phyloP scores from a whole-genome alignment of 1,140 invertebrate genomes.

The Zaprionus tsacasi region DNA sequence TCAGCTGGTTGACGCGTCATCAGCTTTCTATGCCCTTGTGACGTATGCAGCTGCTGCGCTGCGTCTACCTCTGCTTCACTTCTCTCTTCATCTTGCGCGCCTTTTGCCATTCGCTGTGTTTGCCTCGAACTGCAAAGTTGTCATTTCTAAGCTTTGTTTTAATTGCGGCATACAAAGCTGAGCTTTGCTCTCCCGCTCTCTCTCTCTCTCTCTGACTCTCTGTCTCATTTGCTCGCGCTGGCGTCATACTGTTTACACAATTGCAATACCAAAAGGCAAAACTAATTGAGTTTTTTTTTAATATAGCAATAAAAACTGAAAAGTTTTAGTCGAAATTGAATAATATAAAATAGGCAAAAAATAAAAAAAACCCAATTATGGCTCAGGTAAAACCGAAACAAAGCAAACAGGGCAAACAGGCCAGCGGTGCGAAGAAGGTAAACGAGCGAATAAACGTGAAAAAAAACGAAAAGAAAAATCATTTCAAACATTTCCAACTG shows the following conservation, averaged over 20 bases:
- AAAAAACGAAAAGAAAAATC: neutral
- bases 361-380: slow-evolving; percentile 58
- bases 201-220: neutral
- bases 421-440: slow-evolving; percentile 74
- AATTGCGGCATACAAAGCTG: slow-evolving; percentile 35
- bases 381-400: slow-evolving; percentile 83
- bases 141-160: slow-evolving; percentile 26
- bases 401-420: slow-evolving; percentile 82
- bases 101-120: slow-evolving; percentile 33
- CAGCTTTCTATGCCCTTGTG: slow-evolving; percentile 41
- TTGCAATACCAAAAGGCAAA: slow-evolving; percentile 8
- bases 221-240: neutral
- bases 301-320: slow-evolving; percentile 42
- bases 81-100: slow-evolving; percentile 39
- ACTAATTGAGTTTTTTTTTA: slow-evolving; percentile 41
- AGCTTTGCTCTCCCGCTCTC: neutral
- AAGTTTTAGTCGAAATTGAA: slow-evolving; percentile 67
- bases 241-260: slow-evolving; percentile 30
- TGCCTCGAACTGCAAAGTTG: slow-evolving; percentile 16
- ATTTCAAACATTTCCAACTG: slow-evolving; percentile 4
- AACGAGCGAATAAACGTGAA: slow-evolving; percentile 15
- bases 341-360: slow-evolving; percentile 33
- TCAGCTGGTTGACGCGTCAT: slow-evolving; percentile 60
- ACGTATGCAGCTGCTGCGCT: slow-evolving; percentile 40
- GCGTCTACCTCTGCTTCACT: neutral